Evolutionary conservation across 1,140 invertebrate species (phyloP).

Genomic region (Lasaia peninsularis): DNA sequence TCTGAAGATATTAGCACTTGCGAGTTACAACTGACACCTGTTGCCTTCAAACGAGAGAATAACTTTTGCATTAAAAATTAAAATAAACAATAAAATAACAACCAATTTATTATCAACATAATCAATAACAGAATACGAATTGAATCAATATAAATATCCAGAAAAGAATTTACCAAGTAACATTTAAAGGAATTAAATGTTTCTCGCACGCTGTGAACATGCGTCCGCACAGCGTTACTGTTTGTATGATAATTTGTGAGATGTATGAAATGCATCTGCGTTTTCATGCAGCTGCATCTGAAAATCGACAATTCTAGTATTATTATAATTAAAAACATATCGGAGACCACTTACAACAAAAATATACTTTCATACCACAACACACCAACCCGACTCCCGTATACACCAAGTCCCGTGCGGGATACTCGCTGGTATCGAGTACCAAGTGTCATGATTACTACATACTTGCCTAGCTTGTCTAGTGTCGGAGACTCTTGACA

Average conservation of each 20-base stretch:
- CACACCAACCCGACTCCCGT: no score
- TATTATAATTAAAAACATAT: background rate
- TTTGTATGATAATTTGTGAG: background rate
- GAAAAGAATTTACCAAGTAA: background rate
- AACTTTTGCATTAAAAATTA: background rate
- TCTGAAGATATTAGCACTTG: background rate
- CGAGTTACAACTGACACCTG: background rate
- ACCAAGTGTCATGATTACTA: no score
- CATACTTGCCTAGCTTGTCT: no score
- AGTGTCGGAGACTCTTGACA: no score
- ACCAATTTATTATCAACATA: background rate
- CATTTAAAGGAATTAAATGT: background rate
- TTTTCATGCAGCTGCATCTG: background rate
- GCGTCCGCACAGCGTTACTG: background rate
- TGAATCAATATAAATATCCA: slow-evolving; percentile 1
- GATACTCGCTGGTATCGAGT: no score
- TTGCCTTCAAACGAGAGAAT: background rate
- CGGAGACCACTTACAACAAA: no score
- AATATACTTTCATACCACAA: no score
- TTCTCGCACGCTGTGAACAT: slow-evolving; percentile 2
- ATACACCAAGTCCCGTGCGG: no score
- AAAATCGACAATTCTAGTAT: background rate
- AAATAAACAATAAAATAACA: background rate
- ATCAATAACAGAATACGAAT: background rate
- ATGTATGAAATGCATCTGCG: slow-evolving; percentile 1